phyloP scores from a whole-genome alignment of 1,140 invertebrate genomes.

The Anastatus disparis region DNA sequence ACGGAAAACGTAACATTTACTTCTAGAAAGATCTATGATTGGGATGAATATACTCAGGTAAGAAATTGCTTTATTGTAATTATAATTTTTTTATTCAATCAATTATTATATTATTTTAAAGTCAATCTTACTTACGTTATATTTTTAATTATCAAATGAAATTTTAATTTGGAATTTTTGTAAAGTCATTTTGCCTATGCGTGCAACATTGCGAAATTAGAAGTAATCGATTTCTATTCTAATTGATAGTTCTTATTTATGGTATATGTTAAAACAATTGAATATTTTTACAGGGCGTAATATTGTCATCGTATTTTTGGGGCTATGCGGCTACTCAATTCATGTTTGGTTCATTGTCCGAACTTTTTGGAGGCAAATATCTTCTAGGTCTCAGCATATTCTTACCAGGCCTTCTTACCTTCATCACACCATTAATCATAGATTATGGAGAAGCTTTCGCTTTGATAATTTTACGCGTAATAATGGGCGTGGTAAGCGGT shows the following conservation, averaged over 20 bases:
- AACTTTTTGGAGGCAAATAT: neutral
- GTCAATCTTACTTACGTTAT: too few species aligned
- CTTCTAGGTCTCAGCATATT: neutral
- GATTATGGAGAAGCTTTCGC: neutral
- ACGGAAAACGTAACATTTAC: neutral
- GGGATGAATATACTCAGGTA: slow-evolving; percentile 33
- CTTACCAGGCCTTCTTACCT: neutral
- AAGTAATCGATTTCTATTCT: too few species aligned
- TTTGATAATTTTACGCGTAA: slow-evolving; percentile 62
- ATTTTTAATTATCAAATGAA: too few species aligned
- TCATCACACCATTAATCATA: neutral
- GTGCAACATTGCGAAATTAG: too few species aligned
- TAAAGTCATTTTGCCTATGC: too few species aligned
- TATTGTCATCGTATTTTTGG: neutral
- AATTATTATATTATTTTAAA: too few species aligned
- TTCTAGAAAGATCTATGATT: neutral
- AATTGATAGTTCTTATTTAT: too few species aligned
- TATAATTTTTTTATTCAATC: too few species aligned
- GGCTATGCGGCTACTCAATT: slow-evolving; percentile 2
- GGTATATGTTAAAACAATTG: too few species aligned
- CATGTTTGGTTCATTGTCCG: neutral
- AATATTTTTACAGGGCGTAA: too few species aligned
- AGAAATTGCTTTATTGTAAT: too few species aligned
- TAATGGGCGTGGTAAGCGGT: slow-evolving; percentile 57
- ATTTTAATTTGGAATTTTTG: too few species aligned